Base-by-base conservation (phyloP, 2,797 vertebrate genomes). In the Melanotaenia trifasciata region DNA sequence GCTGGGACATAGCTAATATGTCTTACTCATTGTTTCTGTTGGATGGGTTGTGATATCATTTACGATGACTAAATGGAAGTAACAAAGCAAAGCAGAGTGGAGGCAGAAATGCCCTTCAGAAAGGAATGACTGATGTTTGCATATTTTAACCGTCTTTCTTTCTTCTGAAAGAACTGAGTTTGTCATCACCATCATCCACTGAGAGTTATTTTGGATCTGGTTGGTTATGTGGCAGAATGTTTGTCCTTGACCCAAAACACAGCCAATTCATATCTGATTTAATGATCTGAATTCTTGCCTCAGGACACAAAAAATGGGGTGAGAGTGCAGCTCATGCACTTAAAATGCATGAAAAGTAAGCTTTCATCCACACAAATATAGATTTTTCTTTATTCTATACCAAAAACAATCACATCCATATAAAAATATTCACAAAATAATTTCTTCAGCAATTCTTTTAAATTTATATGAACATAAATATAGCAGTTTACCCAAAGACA, bases 181-280 rank as follows among this genome's bases (percentile, higher is more conserved):
- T 54, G 11, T 54, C 79, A 84, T 70, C 7, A 0, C 13, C 8
- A 10, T 78, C 74, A 74, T 78, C 40, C 70, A 40, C 69, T 71
- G 47, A 11, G 50, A 57, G 64, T 74, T 67, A 20, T 72, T 30
- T 30, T 30, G 28, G 28, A 30, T 30, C 28, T 30, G 28, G 28
- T 30, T 30, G 28, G 28, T 30, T 30, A 30, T 30, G 28, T 30
- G 24, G 45, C 58, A 64, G 57, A 47, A 53, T 16, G 5, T 58
- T 12, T 66, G 75, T 71, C 72, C 74, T 80, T 86, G 80, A 88
- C 78, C 76, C 47, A 32, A 4, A 30, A 58, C 50, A 54, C 56
- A 72, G 47, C 56, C 56, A 71, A 40, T 60, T 58, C 11, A 28
- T 33, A 22, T 16, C 12, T 54, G 53, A 26, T 54, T 28, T 24